Base-by-base conservation (phyloP, 2,797 vertebrate genomes). In the Podargus strigoides region DNA sequence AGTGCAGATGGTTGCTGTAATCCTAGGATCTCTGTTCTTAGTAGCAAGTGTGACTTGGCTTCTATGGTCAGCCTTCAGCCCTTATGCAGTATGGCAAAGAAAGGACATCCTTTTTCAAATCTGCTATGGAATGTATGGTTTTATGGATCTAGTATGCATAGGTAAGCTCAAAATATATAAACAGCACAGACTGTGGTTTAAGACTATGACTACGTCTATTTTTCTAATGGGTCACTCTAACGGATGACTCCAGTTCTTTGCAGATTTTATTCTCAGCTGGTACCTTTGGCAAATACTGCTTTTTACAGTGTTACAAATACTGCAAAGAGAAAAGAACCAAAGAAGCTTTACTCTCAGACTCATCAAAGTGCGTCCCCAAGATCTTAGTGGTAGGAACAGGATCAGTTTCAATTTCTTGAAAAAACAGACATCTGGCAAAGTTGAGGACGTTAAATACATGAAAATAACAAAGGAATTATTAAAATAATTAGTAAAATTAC, bases 81-180 rank as follows among this genome's bases (percentile, higher is more conserved):
- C 99, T 66, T 98, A 98, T 97, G 99, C 99, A 81, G 95, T 98
- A 80, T 99, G 99, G 99, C 99, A 99, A 98, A 99, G 99, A 94
- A 98, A 98, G 63, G 99, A 99, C 97, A 97, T 99, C 97, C 98
- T 99, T 97, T 99, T 99, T 97, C 99, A 99, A 96, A 98, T 99
- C 98, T 99, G 99, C 98, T 99, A 99, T 92, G 99, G 98, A 98
- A 99, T 99, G 98, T 99, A 99, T 96, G 98, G 98, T 96, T 99
- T 99, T 98, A 99, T 99, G 99, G 99, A 99, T 97, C 98, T 99
- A 97, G 98, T 99, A 91, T 99, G 99, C 96, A 98, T 99, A 94
- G 99, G 99, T 99, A 98, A 98, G 98, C 94, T 87, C 87, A 82
- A 68, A 64, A 87, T 89, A 37, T 60, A 97, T 96, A 41, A 97